Conservation (phyloP, 2,888 invertebrate genomes). For the Piscicola geometra region DNA sequence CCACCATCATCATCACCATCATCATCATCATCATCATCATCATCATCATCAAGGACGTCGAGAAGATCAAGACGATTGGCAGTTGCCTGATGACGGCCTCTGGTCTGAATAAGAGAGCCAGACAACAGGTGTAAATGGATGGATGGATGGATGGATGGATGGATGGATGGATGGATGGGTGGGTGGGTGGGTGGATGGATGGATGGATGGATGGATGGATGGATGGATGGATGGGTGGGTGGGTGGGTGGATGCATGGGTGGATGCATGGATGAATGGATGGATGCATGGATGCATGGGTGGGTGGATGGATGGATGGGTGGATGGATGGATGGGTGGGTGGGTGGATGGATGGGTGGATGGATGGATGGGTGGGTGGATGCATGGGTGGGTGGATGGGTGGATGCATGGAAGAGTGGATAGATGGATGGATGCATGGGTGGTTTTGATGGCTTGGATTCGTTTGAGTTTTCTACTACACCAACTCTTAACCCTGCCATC, state of each 20-base stretch:
- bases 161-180: background rate
- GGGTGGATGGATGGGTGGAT: no score
- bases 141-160: background rate
- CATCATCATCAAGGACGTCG: slow-evolving; percentile 70
- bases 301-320: no score
- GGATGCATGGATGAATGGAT: background rate
- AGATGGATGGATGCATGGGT: no score
- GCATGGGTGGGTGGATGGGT: no score
- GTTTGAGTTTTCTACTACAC: no score
- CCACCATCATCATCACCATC: slow-evolving; percentile 65
- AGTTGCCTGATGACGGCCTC: slow-evolving; percentile 97
- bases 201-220: background rate
- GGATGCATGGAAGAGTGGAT: no score
- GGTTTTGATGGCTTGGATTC: no score
- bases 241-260: background rate
- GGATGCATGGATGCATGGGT: slow-evolving; percentile 4
- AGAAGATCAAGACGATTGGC: slow-evolving; percentile 93
- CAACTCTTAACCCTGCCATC: no score
- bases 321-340: no score
- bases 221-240: background rate
- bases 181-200: background rate
- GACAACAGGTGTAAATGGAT: slow-evolving; percentile 58
- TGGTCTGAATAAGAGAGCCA: slow-evolving; percentile 77
- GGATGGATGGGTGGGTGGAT: background rate
- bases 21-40: slow-evolving; percentile 58